A percentile compares a stretch with the other conserved stretches of the same genome.
Evolutionary conservation across 2,888 invertebrate genomes (phyloP).

Genomic region (Dasypogon diadema): DNA sequence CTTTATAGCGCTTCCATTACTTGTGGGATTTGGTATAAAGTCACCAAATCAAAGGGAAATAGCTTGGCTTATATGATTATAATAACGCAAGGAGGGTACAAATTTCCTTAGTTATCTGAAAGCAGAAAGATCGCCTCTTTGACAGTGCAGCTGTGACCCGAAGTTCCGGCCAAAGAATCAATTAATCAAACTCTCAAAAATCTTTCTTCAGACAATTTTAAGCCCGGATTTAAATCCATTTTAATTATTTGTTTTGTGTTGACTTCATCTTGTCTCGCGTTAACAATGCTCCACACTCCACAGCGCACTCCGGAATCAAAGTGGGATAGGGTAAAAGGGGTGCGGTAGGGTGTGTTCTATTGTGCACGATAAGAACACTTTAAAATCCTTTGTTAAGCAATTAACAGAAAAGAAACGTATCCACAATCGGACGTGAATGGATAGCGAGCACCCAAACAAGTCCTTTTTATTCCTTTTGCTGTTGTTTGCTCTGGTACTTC

Average conservation of each 20-base stretch:
- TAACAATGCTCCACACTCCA: constrained; percentile 17
- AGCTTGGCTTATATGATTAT: no score
- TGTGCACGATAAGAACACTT: constrained; percentile 50
- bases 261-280: constrained; percentile 6
- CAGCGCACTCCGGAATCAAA: neutral
- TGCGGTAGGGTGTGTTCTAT: constrained; percentile 43
- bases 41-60: neutral
- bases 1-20: neutral
- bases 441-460: constrained; percentile 12
- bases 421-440: constrained; percentile 25
- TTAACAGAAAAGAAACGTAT: constrained; percentile 48
- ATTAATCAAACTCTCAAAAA: neutral
- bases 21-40: neutral
- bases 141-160: no score
- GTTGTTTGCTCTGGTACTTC: constrained; percentile 32
- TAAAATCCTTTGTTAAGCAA: constrained; percentile 46
- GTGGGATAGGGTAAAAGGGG: neutral
- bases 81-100: no score
- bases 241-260: constrained; percentile 16
- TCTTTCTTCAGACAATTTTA: neutral
- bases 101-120: no score
- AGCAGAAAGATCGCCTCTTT: no score
- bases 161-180: no score
- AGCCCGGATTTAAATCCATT: constrained; percentile 6
- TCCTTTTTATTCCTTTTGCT: constrained; percentile 37